Evolutionary conservation across 1,140 invertebrate genomes (phyloP).

Genomic region (Drosophila kepulauana): DNA sequence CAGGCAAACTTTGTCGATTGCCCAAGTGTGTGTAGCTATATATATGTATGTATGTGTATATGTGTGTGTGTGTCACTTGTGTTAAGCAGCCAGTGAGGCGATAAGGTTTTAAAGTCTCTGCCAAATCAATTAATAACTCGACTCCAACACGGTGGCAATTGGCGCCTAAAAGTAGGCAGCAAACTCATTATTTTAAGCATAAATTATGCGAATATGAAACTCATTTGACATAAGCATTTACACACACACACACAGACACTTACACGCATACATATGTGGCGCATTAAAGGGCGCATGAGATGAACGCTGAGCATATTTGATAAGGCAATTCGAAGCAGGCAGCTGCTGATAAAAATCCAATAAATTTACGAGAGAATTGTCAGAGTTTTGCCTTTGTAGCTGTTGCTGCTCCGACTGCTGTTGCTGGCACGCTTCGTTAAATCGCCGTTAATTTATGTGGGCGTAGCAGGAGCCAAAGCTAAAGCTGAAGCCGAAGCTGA

Average conservation of each 20-base stretch:
- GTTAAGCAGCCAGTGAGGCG: constrained; percentile 20
- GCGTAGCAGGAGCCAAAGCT: constrained; percentile 44
- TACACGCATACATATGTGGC: constrained; percentile 25
- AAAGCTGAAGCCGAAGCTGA: no score
- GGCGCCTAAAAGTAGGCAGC: constrained; percentile 60
- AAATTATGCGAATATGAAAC: constrained; percentile 57
- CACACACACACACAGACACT: constrained; percentile 18
- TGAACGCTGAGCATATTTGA: constrained; percentile 54
- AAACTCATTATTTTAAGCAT: constrained; percentile 58
- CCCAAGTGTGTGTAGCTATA: background rate
- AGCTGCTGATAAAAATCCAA: constrained; percentile 69
- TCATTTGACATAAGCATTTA: constrained; percentile 64
- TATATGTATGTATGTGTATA: constrained; percentile 1
- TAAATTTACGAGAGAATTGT: constrained; percentile 71
- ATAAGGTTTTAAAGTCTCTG: constrained; percentile 55
- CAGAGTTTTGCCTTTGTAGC: constrained; percentile 24
- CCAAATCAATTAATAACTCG: constrained; percentile 74
- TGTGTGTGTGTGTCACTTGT: constrained; percentile 3
- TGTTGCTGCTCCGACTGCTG: constrained; percentile 34
- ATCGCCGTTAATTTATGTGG: constrained; percentile 77
- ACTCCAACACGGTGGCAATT: constrained; percentile 4
- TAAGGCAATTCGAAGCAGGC: constrained; percentile 17
- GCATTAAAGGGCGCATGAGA: constrained; percentile 35
- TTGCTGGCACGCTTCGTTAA: constrained; percentile 69
- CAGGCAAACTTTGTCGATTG: constrained; percentile 56